A percentile compares a stretch with the other conserved stretches of the same genome.
These are phyloP conservation scores for Drosophila ambigua DNA, from an alignment of 1,140 invertebrate genomes.

Conservation along the genomic window DNA sequence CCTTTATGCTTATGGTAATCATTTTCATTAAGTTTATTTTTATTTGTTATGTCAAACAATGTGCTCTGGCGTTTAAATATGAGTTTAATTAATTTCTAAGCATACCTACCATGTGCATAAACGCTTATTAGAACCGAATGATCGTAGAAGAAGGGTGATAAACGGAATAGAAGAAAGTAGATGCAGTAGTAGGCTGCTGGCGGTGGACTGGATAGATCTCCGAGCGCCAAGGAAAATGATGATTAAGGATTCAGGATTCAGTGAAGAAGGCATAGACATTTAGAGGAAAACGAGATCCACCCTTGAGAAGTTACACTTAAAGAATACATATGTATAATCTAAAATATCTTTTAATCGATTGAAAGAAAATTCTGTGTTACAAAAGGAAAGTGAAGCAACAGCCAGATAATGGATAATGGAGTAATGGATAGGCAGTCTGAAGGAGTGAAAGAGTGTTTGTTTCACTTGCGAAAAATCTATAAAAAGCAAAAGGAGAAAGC, in stretches of 20 bases:
- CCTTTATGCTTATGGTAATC: conserved; percentile 4
- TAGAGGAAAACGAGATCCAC: conserved; percentile 49
- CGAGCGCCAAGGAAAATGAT: conserved; percentile 20
- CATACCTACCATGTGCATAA: conserved; percentile 38
- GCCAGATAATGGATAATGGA: conserved; percentile 10
- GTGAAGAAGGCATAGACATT: conserved; percentile 13
- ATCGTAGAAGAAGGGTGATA: conserved; percentile 2
- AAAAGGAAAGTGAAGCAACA: conserved; percentile 30
- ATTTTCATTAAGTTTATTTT: conserved; percentile 65
- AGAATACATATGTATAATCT: conserved; percentile 25
- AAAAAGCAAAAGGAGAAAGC: conserved; percentile 9
- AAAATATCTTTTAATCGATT: conserved; percentile 47
- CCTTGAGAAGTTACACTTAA: conserved; percentile 64
- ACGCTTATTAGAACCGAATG: conserved; percentile 42
- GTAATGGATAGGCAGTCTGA: conserved; percentile 26
- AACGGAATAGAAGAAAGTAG: not conserved
- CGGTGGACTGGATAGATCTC: too few relatives aligned
- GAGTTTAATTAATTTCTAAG: conserved; percentile 58
- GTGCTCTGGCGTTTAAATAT: conserved; percentile 48
- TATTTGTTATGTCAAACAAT: conserved; percentile 65
- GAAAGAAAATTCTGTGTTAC: conserved; percentile 35
- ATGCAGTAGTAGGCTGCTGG: too few relatives aligned
- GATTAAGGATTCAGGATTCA: conserved; percentile 3
- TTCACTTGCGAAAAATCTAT: too few relatives aligned
- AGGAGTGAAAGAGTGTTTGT: not conserved